These are phyloP conservation scores for Pteromalus puparum DNA, from an alignment of 1,140 invertebrate species.

Conservation along the genomic window DNA sequence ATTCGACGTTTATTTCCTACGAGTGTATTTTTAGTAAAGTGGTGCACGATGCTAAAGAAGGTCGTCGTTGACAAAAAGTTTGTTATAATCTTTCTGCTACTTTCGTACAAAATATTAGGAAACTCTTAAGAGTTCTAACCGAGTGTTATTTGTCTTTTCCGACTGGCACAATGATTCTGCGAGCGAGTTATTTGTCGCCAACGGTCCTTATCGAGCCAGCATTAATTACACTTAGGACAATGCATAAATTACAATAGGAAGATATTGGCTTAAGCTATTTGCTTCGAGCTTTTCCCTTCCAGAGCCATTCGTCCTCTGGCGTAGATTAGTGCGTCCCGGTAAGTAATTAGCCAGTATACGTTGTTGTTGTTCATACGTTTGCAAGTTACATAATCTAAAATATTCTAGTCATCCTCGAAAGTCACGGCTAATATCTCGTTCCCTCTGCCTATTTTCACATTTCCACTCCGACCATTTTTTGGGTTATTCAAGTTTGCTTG, in stretches of 20 bases:
- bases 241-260: slow-evolving; percentile 4
- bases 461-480: too few relatives aligned
- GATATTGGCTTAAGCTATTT: background rate
- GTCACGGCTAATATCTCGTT: too few relatives aligned
- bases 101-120: background rate
- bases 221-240: background rate
- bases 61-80: background rate
- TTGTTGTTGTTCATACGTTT: background rate
- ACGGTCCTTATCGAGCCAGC: background rate
- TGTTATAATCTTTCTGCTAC: background rate
- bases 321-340: background rate
- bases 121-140: background rate
- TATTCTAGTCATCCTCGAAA: too few relatives aligned
- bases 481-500: too few relatives aligned
- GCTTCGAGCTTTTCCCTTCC: background rate
- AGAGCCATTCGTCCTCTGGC: background rate
- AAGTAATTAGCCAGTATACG: background rate
- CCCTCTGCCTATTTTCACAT: too few relatives aligned
- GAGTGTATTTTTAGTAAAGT: too few relatives aligned
- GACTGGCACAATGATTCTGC: background rate
- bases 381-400: too few relatives aligned
- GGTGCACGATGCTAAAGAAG: too few relatives aligned
- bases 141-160: background rate
- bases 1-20: background rate
- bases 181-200: background rate